These are phyloP conservation scores for Cerastis rubricosa DNA, from an alignment of 2,888 invertebrate genomes.

Conservation along the genomic window DNA sequence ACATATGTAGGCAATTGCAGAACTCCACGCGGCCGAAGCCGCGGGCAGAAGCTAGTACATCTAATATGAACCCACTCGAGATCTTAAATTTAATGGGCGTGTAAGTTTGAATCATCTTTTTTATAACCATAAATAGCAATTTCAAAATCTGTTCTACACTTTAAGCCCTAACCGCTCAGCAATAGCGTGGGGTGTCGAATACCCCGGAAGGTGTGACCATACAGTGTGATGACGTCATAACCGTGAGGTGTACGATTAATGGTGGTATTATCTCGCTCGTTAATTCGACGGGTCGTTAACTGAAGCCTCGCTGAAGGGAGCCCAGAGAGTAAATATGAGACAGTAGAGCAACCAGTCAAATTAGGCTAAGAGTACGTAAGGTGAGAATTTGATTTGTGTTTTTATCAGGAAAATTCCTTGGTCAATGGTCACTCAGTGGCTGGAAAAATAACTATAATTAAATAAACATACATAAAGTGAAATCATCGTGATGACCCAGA, in stretches of 20 bases:
- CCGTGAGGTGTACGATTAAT: conserved; percentile 57
- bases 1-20: too few species aligned
- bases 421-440: too few species aligned
- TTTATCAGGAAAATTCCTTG: not conserved
- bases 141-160: not conserved
- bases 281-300: conserved; percentile 62
- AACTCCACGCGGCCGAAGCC: too few species aligned
- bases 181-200: conserved; percentile 23
- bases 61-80: not conserved
- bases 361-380: too few species aligned
- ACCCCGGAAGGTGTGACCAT: conserved; percentile 30
- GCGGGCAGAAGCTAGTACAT: too few species aligned
- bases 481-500: too few species aligned
- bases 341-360: conserved; percentile 24
- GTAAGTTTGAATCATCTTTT: too few species aligned
- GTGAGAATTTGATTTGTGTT: too few species aligned
- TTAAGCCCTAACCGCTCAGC: conserved; percentile 11
- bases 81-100: not conserved
- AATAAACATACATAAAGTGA: not conserved
- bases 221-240: conserved; percentile 59
- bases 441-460: not conserved
- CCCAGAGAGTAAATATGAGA: conserved; percentile 10
- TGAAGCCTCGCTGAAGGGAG: conserved; percentile 39
- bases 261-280: conserved; percentile 61
- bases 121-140: not conserved